Base-by-base conservation (phyloP, 1,140 invertebrate genomes). In the Teleogryllus occipitalis region DNA sequence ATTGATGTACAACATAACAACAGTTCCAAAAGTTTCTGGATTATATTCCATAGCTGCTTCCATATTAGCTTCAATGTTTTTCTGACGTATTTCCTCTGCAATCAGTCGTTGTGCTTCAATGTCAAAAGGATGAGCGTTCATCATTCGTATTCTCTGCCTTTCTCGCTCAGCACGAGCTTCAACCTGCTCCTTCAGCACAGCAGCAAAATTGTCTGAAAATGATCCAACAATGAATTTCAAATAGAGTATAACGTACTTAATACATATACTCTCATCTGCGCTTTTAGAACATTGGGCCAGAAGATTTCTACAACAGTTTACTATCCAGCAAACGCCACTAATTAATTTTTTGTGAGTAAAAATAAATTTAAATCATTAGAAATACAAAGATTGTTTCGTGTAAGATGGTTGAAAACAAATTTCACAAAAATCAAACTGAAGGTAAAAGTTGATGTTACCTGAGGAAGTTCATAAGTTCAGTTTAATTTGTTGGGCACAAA, bases 61-160 rank as follows among this genome's bases (percentile, higher is more conserved):
- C 97, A 99, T 99, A 85, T 99, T 99, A 0, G 95, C 95, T 88
- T 99, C 96, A 80, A 99, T 97, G 86, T 98, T 98, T 85, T 98
- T 96, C 83, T 97, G 94, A 82, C 93, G 90, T 80, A 98, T 98
- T 88, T 98, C 96, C 85, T 98, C 97, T 18, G 96, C 97, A 83
- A 99, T 99, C 79, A 98, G 88, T 82, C 92, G 89, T 85, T 99
- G 97, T 0, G 96, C 95, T 86, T 98, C 96, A 5, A 95, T 92
- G 87, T 98, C 96, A 87, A 99, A 98, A 0, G 97, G 97, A 90
- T 98, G 94, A 2, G 97, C 96, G 83, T 92, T 93, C 86, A 98
- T 91, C 91, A 99, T 94, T 84, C 93, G 90, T 22, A 96, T 88
- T 82, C 95, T 89, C 84, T 96, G 95, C 83, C 92, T 89, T 83